Conservation (phyloP, 2,113 vertebrate genomes). For the Gila orcuttii region DNA sequence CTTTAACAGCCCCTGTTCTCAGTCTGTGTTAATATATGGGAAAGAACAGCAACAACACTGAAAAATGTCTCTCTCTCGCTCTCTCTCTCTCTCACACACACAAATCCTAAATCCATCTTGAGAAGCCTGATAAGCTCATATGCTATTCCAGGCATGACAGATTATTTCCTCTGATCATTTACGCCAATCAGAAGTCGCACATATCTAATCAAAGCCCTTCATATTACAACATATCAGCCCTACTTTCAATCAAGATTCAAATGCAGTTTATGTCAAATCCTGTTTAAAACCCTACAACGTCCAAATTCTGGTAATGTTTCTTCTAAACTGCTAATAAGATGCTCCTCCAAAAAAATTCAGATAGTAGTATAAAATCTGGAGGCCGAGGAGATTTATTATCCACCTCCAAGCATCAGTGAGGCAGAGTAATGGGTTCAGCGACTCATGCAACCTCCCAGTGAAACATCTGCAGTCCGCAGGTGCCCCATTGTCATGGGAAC, state of each 20-base stretch:
- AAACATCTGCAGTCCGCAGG: conserved; percentile 34
- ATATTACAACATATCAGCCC: conserved; percentile 10
- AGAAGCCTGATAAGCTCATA: conserved; percentile 45
- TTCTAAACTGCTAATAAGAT: conserved; percentile 2
- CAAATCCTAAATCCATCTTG: conserved; percentile 41
- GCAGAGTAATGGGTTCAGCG: conserved; percentile 9
- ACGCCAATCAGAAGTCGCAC: not conserved
- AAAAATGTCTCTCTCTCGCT: not conserved
- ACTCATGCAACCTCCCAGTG: conserved; percentile 4
- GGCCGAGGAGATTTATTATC: not conserved
- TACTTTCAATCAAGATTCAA: not conserved
- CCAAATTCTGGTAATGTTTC: not conserved
- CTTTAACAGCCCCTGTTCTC: not conserved
- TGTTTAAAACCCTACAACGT: not conserved
- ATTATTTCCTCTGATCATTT: conserved; percentile 31
- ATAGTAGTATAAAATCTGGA: conserved; percentile 7
- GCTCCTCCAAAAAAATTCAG: not conserved
- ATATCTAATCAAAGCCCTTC: not conserved
- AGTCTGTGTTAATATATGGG: not conserved
- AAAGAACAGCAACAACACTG: not conserved
- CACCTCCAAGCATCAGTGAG: conserved; percentile 7
- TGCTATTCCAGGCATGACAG: conserved; percentile 32
- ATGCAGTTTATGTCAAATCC: conserved; percentile 12
- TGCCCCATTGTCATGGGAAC: conserved; percentile 24
- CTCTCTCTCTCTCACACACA: not conserved